Evolutionary conservation across 2,888 invertebrate species (phyloP), one percentile per base, ranked within the genome.

Genomic region (Philhelius pedissequus): DNA sequence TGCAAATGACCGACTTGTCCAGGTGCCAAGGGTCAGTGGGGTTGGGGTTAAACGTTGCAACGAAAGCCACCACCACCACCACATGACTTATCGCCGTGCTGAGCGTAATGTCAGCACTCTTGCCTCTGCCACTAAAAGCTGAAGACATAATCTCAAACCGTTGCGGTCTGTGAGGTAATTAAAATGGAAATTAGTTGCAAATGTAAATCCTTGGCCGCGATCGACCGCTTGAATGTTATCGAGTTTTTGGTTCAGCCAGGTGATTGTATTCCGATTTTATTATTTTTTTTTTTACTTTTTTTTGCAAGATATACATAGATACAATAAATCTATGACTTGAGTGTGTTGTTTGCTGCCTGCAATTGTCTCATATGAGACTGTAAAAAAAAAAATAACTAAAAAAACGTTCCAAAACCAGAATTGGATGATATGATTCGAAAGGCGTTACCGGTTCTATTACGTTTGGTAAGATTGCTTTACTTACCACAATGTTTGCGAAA

Each of bases 201-300:
- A 79, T 71, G 68, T 68, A 68, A 80, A 66, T 84, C 84, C 84
- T 84, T 84, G 84, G 80, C 84, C 84, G 84, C 80, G 84, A 84
- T 84, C 71, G 68, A 68, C 75, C 32, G 32, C 66, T 75, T 84
- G 79, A 80, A 79, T 84, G 80, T 71, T 84, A 79, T 80, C 80
- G 68, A 76, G 80, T 84, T 78, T 77, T 79, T 64, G 66, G 58
- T 69, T 43, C 50, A 60, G 30, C 68, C 74, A 60, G 38, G 83
- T 75, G 83, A 78, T 79, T 83, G 74, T 74, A 27, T 83, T 83
- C 38, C 45, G 54, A 71, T 62, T 66, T 38, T 60, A 15, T 54
- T 30, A 25, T 11, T 38, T 58, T 74, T n/a, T 20, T 54, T 20
- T 43, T 20, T 22, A n/a, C n/a, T 20, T 54, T 20, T 48, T 48